Evolutionary conservation across 2,113 vertebrate species (phyloP), one percentile per base, ranked within the genome.

Genomic region (Siniperca knerii): DNA sequence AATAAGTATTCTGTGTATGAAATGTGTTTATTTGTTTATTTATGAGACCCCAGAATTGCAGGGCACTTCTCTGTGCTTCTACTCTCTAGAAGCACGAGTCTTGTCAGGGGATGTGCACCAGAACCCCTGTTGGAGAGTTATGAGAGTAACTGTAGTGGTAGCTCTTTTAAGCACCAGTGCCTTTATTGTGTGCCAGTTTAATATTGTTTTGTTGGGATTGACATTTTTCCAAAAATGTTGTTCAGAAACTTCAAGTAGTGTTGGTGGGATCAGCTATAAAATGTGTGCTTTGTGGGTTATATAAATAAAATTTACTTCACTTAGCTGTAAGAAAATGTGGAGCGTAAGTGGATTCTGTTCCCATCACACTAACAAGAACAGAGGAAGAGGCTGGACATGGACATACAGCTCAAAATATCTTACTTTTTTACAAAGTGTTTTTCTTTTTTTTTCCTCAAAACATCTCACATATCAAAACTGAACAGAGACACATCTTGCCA

Each of bases 1-100:
- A 92, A 90, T 92, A 92, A 93, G 76, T 86, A 88, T 85, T 91
- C 84, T 85, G 83, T 87, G 78, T 86, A 91, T 93, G 77, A 94
- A 93, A 90, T 85, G 90, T 94, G 93, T 94, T 93, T 92, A 93
- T 95, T 92, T 94, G 90, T 94, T 93, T 93, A 90, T 94, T 93
- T 92, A 89, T 87, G 89, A 89, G 90, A 92, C 81, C 86, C 75
- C 86, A 72, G 77, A 80, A 89, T 89, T 86, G 82, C 84, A 83
- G 48, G 57, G 57, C 81, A 57, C 76, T 71, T 86, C 75, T 79
- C 46, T 52, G 13, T 46, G 71, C 74, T 55, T 84, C 72, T 75
- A 23, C 70, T 81, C 50, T 75, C 67, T 8, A 68, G 35, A 37
- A 72, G 61, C 61, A 79, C 81, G 66, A 67, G 82, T 88, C 80